These are phyloP conservation scores for Ornithoptera priamus DNA, from an alignment of 2,888 invertebrate genomes.

Conservation along the genomic window DNA sequence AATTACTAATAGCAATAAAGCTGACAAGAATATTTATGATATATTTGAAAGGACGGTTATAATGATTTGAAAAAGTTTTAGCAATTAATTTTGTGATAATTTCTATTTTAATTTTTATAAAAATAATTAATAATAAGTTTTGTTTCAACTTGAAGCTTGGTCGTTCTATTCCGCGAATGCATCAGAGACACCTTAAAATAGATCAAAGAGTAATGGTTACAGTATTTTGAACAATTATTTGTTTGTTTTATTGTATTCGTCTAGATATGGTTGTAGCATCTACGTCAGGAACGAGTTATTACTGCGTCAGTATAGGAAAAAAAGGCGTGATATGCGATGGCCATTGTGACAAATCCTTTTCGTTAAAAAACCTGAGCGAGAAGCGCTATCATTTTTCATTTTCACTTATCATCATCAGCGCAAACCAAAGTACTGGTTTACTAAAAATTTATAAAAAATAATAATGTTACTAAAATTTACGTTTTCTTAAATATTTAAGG, in stretches of 20 bases:
- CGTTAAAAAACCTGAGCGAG: constrained; percentile 14
- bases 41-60: too few species aligned
- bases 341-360: constrained; percentile 30
- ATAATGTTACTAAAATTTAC: neutral
- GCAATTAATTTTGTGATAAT: too few species aligned
- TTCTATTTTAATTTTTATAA: too few species aligned
- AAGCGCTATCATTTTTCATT: constrained; percentile 6
- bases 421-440: neutral
- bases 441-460: neutral
- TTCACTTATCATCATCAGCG: constrained; percentile 4
- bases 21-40: too few species aligned
- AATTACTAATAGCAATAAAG: too few species aligned
- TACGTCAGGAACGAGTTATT: constrained; percentile 26
- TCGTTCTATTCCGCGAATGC: constrained; percentile 44
- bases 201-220: constrained; percentile 43
- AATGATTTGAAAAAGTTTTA: too few species aligned
- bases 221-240: constrained; percentile 29
- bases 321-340: constrained; percentile 25
- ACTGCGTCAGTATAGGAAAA: constrained; percentile 24
- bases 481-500: neutral
- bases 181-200: constrained; percentile 54
- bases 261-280: constrained; percentile 29
- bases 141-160: neutral
- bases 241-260: constrained; percentile 24
- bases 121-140: neutral